These are phyloP conservation scores for Empidonax traillii DNA, from an alignment of 2,113 vertebrate species.

Conservation along the genomic window DNA sequence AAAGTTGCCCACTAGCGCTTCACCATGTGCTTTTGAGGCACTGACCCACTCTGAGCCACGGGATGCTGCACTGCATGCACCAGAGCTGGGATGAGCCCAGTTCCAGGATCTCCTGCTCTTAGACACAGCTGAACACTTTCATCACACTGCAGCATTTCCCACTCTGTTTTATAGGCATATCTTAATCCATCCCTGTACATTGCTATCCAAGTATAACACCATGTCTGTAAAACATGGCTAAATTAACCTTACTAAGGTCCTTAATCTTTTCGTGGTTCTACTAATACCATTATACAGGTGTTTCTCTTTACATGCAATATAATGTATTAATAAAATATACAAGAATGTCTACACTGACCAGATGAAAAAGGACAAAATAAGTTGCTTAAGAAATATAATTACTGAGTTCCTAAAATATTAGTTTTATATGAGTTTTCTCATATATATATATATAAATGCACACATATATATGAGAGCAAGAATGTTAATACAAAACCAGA, in stretches of 20 bases:
- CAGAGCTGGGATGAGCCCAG: neutral
- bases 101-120: neutral
- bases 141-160: fast-evolving
- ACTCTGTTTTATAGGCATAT: neutral
- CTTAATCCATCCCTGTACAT: neutral
- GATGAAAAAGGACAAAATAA: conserved; percentile 25
- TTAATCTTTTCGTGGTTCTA: neutral
- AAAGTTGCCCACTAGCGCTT: neutral
- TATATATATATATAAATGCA: neutral
- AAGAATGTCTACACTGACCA: neutral
- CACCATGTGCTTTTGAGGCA: fast-evolving
- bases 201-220: neutral
- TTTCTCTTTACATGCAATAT: neutral
- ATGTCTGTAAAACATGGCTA: neutral
- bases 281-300: neutral
- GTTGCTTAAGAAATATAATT: neutral
- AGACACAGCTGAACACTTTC: neutral
- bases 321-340: neutral
- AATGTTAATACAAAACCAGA: neutral
- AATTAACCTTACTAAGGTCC: neutral
- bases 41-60: fast-evolving
- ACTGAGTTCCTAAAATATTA: neutral
- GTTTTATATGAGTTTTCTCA: neutral
- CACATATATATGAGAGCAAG: neutral
- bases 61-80: neutral